Conservation (phyloP, 2,113 vertebrate genomes). For the Isurus oxyrinchus region DNA sequence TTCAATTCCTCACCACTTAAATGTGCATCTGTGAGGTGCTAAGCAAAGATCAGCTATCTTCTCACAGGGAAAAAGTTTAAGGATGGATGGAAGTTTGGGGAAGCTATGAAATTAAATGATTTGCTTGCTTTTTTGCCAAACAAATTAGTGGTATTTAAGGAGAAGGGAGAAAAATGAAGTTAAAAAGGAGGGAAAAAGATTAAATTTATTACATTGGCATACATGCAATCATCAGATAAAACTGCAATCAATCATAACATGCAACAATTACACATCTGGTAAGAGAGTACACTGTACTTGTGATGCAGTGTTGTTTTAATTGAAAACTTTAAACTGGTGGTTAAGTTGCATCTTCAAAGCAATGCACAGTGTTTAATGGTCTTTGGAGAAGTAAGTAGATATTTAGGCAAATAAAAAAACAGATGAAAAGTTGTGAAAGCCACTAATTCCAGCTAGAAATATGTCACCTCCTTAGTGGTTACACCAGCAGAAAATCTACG, state of each 20-base stretch:
- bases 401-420: background rate
- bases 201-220: background rate
- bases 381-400: background rate
- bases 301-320: background rate
- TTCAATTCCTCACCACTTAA: background rate
- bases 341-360: slow-evolving; percentile 16
- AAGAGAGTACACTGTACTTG: background rate
- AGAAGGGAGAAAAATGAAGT: background rate
- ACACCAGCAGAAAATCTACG: slow-evolving; percentile 19
- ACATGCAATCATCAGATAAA: background rate
- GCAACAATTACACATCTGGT: background rate
- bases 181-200: background rate
- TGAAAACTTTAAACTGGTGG: background rate
- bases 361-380: slow-evolving; percentile 11
- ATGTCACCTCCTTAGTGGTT: slow-evolving; percentile 23
- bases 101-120: background rate
- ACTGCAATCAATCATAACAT: background rate
- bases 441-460: background rate
- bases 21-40: background rate
- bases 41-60: background rate
- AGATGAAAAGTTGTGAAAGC: background rate
- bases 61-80: background rate
- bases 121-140: background rate
- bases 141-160: background rate
- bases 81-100: background rate